phyloP scores from a whole-genome alignment of 2,797 vertebrate species.

The Acrossocheilus fasciatus region DNA sequence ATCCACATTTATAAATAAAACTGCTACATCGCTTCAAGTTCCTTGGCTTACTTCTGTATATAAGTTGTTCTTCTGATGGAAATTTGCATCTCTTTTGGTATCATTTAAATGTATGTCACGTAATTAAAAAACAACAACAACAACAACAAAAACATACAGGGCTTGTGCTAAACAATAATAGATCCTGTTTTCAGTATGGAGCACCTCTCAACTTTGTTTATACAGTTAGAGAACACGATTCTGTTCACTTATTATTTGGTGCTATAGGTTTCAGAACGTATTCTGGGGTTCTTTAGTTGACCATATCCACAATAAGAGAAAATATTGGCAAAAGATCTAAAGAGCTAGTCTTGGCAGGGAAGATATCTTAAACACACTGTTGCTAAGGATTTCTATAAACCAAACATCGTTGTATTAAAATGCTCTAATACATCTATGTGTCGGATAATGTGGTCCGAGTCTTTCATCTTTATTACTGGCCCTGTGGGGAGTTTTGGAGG shows the following conservation, averaged over 20 bases:
- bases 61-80: not conserved
- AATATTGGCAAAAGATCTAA: conserved; percentile 69
- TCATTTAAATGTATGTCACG: not conserved
- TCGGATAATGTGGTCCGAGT: conserved; percentile 65
- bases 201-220: not conserved
- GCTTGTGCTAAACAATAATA: not conserved
- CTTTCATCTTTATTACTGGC: conserved; percentile 74
- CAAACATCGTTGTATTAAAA: conserved; percentile 56
- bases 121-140: not conserved
- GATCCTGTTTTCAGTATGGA: not conserved
- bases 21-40: not conserved
- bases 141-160: not conserved
- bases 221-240: conserved; percentile 42
- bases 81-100: not conserved
- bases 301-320: conserved; percentile 45
- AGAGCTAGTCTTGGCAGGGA: conserved; percentile 58
- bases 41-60: not conserved
- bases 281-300: conserved; percentile 21
- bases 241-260: conserved; percentile 54
- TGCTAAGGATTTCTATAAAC: conserved; percentile 67
- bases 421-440: conserved; percentile 61
- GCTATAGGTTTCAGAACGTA: conserved; percentile 36
- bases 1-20: not conserved
- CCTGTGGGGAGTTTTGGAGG: conserved; percentile 68
- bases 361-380: conserved; percentile 70